A percentile compares a stretch with the other conserved stretches of the same genome.
phyloP scores from a whole-genome alignment of 2,888 invertebrate genomes.

The Coelinius sp. region DNA sequence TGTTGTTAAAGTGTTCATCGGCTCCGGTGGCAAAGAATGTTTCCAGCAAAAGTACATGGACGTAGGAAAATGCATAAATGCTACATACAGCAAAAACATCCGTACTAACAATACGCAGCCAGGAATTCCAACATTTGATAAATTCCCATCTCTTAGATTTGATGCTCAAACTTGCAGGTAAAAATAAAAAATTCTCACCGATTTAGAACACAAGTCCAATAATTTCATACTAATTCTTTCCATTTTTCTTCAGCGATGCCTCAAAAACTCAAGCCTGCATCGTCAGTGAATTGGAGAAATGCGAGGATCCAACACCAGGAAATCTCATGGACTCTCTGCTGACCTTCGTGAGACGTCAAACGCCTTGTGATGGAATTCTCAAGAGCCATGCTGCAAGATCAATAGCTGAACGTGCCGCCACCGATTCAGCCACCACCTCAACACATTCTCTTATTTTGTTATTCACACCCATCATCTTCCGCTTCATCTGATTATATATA shows the following conservation, averaged over 20 bases:
- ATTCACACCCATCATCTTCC: not conserved
- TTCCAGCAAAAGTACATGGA: constrained; percentile 75
- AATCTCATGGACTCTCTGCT: constrained; percentile 86
- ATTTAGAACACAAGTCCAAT: too few relatives aligned
- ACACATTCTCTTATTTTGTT: not conserved
- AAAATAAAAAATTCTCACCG: constrained; percentile 17
- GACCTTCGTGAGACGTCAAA: constrained; percentile 78
- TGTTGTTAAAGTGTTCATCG: constrained; percentile 78
- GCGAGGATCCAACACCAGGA: constrained; percentile 82
- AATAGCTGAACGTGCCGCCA: not conserved
- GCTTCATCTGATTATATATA: not conserved
- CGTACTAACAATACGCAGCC: constrained; percentile 60
- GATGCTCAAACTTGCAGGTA: constrained; percentile 75
- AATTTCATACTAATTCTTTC: constrained; percentile 3
- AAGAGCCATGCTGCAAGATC: constrained; percentile 29
- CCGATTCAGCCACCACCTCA: not conserved
- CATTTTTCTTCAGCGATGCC: constrained; percentile 73
- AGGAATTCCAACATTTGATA: constrained; percentile 40
- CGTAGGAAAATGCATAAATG: constrained; percentile 78
- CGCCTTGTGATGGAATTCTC: constrained; percentile 73
- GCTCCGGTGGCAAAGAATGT: constrained; percentile 86
- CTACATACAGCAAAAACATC: constrained; percentile 74
- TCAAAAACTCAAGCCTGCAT: constrained; percentile 74
- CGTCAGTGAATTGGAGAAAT: constrained; percentile 77
- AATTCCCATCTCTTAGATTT: constrained; percentile 75